Conservation (phyloP, 2,113 vertebrate species). For the Hyperoodon ampullatus region DNA sequence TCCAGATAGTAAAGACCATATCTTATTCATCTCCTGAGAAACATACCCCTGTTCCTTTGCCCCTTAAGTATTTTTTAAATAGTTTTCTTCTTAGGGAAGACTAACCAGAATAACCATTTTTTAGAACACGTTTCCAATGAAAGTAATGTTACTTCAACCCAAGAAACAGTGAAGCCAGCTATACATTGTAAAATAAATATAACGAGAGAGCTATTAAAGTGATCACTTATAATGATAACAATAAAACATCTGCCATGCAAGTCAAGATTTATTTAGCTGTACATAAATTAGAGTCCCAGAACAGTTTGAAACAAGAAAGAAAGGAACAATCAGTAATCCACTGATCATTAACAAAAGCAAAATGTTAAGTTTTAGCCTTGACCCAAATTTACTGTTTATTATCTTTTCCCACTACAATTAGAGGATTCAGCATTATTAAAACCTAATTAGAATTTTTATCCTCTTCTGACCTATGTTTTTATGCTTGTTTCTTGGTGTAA, state of each 20-base stretch:
- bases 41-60: background rate
- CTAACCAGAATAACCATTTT: background rate
- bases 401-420: slow-evolving; percentile 3
- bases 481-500: background rate
- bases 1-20: background rate
- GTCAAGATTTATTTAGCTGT: slow-evolving; percentile 12
- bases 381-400: slow-evolving; percentile 39
- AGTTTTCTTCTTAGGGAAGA: background rate
- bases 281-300: slow-evolving; percentile 43
- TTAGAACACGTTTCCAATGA: background rate
- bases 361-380: slow-evolving; percentile 60
- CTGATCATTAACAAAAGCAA: slow-evolving; percentile 39
- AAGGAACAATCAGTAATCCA: background rate
- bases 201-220: slow-evolving; percentile 32
- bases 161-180: background rate
- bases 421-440: slow-evolving; percentile 33
- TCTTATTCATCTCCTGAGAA: slow-evolving; percentile 24
- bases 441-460: slow-evolving; percentile 41
- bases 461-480: slow-evolving; percentile 33
- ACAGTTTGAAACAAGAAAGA: background rate
- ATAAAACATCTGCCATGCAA: slow-evolving; percentile 15
- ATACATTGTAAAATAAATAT: slow-evolving; percentile 8
- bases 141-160: background rate
- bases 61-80: slow-evolving; percentile 37
- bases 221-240: background rate